phyloP scores from a whole-genome alignment of 2,888 invertebrate genomes.

The Sinopyrophorus schimmeli region DNA sequence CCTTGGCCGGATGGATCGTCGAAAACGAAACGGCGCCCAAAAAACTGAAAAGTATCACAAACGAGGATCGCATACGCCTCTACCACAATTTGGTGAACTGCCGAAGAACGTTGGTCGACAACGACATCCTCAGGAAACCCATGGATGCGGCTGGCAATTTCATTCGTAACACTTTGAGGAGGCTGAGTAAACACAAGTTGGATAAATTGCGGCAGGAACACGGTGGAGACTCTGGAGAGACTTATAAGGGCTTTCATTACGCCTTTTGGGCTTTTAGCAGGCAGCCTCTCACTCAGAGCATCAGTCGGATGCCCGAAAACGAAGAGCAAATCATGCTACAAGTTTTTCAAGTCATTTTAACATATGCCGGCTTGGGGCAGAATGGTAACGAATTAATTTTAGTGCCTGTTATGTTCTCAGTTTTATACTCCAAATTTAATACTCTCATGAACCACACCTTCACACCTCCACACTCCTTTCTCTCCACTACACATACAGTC shows the following conservation, averaged over 20 bases:
- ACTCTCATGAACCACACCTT: no score
- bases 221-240: slow-evolving; percentile 74
- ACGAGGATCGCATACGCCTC: slow-evolving; percentile 83
- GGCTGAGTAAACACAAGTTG: slow-evolving; percentile 80
- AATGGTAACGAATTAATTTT: slow-evolving; percentile 58
- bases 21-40: slow-evolving; percentile 71
- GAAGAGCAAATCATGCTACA: slow-evolving; percentile 86
- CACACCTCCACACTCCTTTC: no score
- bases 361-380: slow-evolving; percentile 82
- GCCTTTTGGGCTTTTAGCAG: slow-evolving; percentile 91
- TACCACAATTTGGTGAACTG: slow-evolving; percentile 87
- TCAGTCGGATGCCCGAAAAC: slow-evolving; percentile 81
- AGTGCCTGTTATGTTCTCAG: not conserved
- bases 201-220: slow-evolving; percentile 75
- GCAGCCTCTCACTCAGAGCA: slow-evolving; percentile 76
- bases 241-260: slow-evolving; percentile 84
- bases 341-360: slow-evolving; percentile 86
- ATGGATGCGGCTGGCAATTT: slow-evolving; percentile 84
- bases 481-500: no score
- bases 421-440: no score
- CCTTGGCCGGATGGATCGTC: slow-evolving; percentile 79
- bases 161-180: slow-evolving; percentile 82
- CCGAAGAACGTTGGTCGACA: slow-evolving; percentile 80
- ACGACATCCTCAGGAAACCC: slow-evolving; percentile 79
- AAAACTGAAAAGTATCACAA: slow-evolving; percentile 70